Base-by-base conservation (phyloP, 2,113 vertebrate species). In the Cinclus mexicanus region DNA sequence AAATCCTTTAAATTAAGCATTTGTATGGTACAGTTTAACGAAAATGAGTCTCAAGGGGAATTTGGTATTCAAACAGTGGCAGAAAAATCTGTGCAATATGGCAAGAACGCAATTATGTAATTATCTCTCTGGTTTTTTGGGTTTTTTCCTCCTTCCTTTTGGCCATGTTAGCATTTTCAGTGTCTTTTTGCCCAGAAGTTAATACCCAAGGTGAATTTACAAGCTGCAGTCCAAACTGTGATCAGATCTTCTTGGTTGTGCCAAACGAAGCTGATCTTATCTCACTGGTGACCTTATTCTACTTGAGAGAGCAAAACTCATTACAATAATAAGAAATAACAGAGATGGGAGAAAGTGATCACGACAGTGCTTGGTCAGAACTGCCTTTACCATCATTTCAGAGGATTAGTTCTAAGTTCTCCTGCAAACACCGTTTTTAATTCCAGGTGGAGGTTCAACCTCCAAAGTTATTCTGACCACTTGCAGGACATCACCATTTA, bases 191-290 rank as follows among this genome's bases (percentile, higher is more conserved):
- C 72, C 90, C 86, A 93, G 82, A 97, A 97, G 90, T 94, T 93
- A 95, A 95, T 72, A 74, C 31, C 91, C 96, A 98, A 97, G 95
- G 94, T 96, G 90, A 98, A 96, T 96, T 97, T 85, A 96, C 94
- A 98, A 96, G 76, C 84, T 21, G 7, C 91, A 95, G 88, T 95
- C 94, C 95, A 96, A 98, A 96, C 67, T 95, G 80, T 37, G 70
- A 97, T 98, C 91, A 74, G 74, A 97, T 97, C 95, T 94, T 94
- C 81, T 87, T 91, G 69, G 92, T 91, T 96, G 96, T 94, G 97
- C 96, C 96, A 98, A 97, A 97, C 19, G 3, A 96, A 97, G 95
- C 91, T 95, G 97, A 98, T 98, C 91, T 98, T 97, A 97, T 97
- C 97, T 96, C 90, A 93, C 88, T 83, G 52, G 94, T 95, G 97